phyloP scores from a whole-genome alignment of 2,113 vertebrate species.

The Ramphastos sulfuratus region DNA sequence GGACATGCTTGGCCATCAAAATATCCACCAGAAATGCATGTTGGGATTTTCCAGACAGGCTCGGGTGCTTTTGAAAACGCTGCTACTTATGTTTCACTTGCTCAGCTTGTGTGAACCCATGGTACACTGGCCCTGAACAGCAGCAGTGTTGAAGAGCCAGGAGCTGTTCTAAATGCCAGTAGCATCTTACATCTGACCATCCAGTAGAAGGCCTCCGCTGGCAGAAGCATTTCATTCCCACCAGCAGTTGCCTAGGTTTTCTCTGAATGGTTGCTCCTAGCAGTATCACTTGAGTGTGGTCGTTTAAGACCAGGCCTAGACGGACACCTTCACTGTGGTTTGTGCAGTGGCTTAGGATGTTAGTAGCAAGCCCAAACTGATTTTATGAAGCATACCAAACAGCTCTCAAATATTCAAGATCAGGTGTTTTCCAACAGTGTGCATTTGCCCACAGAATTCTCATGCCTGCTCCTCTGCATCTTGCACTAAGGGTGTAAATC shows the following conservation, averaged over 20 bases:
- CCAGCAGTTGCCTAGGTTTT: neutral
- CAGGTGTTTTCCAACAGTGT: neutral
- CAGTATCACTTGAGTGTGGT: neutral
- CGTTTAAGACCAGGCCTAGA: neutral
- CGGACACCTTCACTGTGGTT: fast-evolving
- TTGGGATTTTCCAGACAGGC: neutral
- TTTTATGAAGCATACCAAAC: neutral
- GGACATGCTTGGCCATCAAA: neutral
- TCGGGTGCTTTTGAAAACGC: neutral
- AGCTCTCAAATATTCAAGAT: neutral
- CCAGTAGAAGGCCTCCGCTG: neutral
- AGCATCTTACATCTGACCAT: fast-evolving
- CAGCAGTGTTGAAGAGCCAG: neutral
- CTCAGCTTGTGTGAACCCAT: neutral
- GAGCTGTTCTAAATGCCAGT: neutral
- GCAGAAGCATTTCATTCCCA: neutral
- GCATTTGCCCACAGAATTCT: neutral
- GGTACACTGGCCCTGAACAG: fast-evolving
- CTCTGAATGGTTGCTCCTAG: neutral
- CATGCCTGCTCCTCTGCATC: neutral
- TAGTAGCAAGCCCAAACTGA: neutral
- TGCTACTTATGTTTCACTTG: neutral
- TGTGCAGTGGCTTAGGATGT: neutral
- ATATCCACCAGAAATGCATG: fast-evolving
- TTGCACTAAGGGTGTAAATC: neutral